phyloP scores from a whole-genome alignment of 2,888 invertebrate species.

The Mythimna impura region DNA sequence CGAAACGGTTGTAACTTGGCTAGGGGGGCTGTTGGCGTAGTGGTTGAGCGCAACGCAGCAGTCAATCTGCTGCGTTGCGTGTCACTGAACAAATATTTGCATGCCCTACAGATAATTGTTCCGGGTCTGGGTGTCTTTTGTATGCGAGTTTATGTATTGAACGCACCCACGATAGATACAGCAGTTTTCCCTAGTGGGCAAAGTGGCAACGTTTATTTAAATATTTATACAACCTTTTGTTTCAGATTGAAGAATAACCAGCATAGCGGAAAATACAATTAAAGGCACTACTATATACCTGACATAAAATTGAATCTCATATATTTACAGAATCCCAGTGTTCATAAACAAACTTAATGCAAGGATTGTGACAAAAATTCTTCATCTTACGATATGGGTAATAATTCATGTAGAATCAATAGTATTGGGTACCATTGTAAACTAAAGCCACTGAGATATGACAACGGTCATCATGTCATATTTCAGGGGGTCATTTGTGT shows the following conservation, averaged over 20 bases:
- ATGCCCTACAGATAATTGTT: no score
- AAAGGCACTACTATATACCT: constrained; percentile 12
- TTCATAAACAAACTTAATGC: constrained; percentile 12
- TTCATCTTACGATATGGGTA: constrained; percentile 12
- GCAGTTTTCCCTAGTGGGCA: no score
- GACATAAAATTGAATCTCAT: constrained; percentile 44
- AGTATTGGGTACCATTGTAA: constrained; percentile 9
- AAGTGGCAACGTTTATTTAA: no score
- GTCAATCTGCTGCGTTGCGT: no score
- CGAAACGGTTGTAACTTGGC: no score
- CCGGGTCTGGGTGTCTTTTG: no score
- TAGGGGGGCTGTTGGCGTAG: no score
- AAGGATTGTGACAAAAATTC: neutral
- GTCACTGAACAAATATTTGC: no score
- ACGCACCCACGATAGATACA: no score
- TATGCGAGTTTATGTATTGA: no score
- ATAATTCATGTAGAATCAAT: constrained; percentile 8
- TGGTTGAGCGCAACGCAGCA: no score
- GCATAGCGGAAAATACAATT: constrained; percentile 21
- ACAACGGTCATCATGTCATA: neutral
- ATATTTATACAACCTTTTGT: constrained; percentile 9
- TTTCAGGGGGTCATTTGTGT: no score
- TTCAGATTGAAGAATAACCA: constrained; percentile 49
- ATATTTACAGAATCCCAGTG: constrained; percentile 18
- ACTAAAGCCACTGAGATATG: neutral